Evolutionary conservation across 1,140 invertebrate genomes (phyloP).

Genomic region (Varroa destructor): DNA sequence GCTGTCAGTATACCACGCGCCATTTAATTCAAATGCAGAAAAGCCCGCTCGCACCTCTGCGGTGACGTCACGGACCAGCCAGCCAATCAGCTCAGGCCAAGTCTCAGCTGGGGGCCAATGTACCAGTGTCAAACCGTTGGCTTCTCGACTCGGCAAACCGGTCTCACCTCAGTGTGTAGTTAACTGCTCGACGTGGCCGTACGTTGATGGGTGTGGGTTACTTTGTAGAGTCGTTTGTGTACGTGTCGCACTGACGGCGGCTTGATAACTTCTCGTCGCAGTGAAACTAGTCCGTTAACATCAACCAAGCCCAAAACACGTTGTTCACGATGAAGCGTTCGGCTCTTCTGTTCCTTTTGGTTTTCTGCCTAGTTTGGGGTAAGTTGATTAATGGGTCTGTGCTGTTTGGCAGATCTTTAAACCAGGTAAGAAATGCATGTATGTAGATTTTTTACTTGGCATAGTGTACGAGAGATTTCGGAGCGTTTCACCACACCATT

Average conservation of each 20-base stretch:
- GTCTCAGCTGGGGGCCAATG: slow-evolving; percentile 27
- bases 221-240: no score
- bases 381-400: not conserved
- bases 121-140: not conserved
- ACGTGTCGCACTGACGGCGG: no score
- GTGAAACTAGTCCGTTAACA: not conserved
- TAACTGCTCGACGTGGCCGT: no score
- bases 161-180: no score
- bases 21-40: slow-evolving; percentile 1
- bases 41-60: not conserved
- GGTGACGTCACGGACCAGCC: not conserved
- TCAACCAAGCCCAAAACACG: not conserved
- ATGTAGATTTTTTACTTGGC: no score
- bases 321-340: slow-evolving; percentile 2
- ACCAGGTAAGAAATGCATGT: no score
- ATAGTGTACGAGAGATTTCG: no score
- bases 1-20: not conserved
- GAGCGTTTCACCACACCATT: no score
- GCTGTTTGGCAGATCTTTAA: no score
- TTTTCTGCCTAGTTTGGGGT: slow-evolving; percentile 20
- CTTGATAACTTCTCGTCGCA: not conserved
- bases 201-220: no score
- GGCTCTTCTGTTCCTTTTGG: not conserved
- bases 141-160: not conserved
- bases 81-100: slow-evolving; percentile 23